Evolutionary conservation across 2,888 invertebrate genomes (phyloP).

Genomic region (Choreutis nemorana): DNA sequence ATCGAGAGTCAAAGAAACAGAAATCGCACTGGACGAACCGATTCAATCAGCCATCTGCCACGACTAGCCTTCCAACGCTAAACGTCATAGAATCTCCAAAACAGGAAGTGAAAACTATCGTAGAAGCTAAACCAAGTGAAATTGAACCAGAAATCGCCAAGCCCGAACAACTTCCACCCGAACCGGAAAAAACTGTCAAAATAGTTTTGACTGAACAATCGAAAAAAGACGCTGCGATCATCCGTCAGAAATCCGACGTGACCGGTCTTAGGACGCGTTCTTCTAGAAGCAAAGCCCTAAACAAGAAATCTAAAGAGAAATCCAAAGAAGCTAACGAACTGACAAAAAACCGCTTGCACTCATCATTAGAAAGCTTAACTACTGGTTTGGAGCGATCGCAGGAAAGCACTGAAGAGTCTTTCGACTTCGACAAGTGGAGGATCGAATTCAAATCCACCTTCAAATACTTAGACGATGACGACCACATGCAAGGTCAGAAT

Average conservation of each 20-base stretch:
- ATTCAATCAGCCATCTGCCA: constrained; percentile 84
- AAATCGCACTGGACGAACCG: constrained; percentile 78
- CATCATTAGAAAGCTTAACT: constrained; percentile 50
- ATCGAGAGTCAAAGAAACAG: constrained; percentile 62
- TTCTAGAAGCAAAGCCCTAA: constrained; percentile 34
- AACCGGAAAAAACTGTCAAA: constrained; percentile 22
- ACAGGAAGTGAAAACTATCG: constrained; percentile 36
- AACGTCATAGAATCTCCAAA: constrained; percentile 62
- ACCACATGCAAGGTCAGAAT: constrained; percentile 43
- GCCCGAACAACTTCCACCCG: background rate
- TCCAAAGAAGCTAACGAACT: constrained; percentile 30
- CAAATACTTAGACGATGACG: constrained; percentile 51
- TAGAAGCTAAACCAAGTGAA: constrained; percentile 13
- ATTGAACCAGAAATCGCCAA: background rate
- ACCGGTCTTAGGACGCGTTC: constrained; percentile 63
- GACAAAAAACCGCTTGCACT: constrained; percentile 48
- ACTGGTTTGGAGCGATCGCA: constrained; percentile 48
- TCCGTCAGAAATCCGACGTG: constrained; percentile 69
- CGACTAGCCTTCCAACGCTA: constrained; percentile 81
- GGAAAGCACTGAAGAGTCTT: constrained; percentile 45
- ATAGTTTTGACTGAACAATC: constrained; percentile 6
- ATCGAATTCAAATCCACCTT: constrained; percentile 47
- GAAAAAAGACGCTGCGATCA: constrained; percentile 36
- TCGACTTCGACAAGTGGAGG: constrained; percentile 58
- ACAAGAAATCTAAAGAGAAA: constrained; percentile 38